Percentiles rank a stretch among this genome's conserved stretches.
Evolutionary conservation across 2,113 vertebrate species (phyloP).

Genomic region (Lontra canadensis): DNA sequence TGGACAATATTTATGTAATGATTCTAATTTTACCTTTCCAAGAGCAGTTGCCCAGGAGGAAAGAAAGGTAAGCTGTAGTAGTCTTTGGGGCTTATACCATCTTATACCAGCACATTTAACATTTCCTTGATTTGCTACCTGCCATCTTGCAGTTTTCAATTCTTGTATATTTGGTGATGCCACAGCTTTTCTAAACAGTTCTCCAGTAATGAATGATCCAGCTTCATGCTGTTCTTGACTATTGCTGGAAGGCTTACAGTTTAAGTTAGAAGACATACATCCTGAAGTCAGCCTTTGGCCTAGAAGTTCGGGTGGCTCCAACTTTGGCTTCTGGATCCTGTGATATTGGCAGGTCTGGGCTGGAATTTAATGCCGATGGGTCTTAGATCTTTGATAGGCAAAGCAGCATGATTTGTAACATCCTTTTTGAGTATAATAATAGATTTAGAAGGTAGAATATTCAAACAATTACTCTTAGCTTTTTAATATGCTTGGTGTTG

Average conservation of each 20-base stretch:
- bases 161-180: not conserved
- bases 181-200: not conserved
- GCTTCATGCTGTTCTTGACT: not conserved
- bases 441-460: not conserved
- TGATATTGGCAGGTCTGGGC: not conserved
- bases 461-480: not conserved
- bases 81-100: not conserved
- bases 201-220: not conserved
- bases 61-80: not conserved
- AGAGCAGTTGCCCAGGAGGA: not conserved
- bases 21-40: not conserved
- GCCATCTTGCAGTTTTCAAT: not conserved
- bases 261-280: slow-evolving; percentile 33
- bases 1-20: slow-evolving; percentile 50
- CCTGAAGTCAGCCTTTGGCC: not conserved
- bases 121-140: not conserved
- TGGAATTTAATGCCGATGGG: not conserved
- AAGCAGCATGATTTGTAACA: not conserved
- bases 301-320: not conserved
- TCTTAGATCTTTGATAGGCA: slow-evolving; percentile 8
- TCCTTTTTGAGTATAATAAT: slow-evolving; percentile 52
- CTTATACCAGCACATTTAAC: not conserved
- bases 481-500: not conserved
- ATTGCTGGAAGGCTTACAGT: not conserved
- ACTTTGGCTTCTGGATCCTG: slow-evolving; percentile 38